phyloP scores from a whole-genome alignment of 2,113 vertebrate species.

The Ginglymostoma cirratum region DNA sequence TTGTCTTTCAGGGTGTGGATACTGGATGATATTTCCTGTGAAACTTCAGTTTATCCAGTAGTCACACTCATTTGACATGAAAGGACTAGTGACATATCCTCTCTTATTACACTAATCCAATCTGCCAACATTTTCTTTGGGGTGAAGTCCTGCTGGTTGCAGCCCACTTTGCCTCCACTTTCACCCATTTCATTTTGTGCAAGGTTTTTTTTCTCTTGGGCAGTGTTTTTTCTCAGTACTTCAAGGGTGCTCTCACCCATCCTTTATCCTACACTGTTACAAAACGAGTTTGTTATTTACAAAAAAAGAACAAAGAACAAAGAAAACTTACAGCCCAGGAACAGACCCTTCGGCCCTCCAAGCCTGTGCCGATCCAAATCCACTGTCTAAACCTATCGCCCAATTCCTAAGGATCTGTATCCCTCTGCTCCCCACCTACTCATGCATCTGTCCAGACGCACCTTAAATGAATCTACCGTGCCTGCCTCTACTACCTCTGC shows the following conservation, averaged over 20 bases:
- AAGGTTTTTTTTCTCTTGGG: background rate
- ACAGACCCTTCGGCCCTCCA: too few species aligned
- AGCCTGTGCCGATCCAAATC: too few species aligned
- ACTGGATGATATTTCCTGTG: background rate
- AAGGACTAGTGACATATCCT: background rate
- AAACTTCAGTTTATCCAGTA: background rate
- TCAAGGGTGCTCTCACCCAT: background rate
- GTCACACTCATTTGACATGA: background rate
- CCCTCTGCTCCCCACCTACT: too few species aligned
- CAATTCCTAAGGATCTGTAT: too few species aligned
- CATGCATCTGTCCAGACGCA: too few species aligned
- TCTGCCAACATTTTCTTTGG: background rate
- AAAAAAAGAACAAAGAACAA: too few species aligned
- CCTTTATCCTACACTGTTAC: background rate
- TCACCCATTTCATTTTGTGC: background rate
- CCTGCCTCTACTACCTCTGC: too few species aligned
- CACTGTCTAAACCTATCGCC: too few species aligned
- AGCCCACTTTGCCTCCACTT: background rate
- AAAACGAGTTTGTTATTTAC: background rate
- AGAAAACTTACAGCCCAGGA: too few species aligned
- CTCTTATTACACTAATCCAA: background rate
- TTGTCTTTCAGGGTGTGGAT: background rate
- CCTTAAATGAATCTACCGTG: too few species aligned
- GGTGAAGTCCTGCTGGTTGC: background rate
- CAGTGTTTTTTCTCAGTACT: background rate